Conservation (phyloP, 2,888 invertebrate genomes). For the Anagyrus pseudococci region DNA sequence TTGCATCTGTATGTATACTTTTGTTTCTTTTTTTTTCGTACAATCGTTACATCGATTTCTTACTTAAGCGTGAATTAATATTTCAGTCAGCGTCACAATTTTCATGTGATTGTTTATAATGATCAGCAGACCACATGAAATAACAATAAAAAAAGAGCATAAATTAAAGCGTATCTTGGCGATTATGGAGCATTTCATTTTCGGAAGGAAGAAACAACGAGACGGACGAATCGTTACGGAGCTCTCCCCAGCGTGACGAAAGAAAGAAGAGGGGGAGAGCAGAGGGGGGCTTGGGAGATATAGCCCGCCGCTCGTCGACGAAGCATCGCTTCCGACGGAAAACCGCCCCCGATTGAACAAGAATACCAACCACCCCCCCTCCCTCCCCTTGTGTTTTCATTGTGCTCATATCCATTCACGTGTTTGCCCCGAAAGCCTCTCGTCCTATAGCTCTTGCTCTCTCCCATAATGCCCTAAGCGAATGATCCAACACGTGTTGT, state of each 20-base stretch:
- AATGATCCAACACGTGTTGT: constrained; percentile 31
- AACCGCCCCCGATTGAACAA: constrained; percentile 38
- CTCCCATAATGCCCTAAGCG: constrained; percentile 3
- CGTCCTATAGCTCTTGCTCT: background rate
- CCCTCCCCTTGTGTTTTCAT: constrained; percentile 34
- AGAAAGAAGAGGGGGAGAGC: constrained; percentile 8
- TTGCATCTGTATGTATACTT: no score
- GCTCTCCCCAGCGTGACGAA: constrained; percentile 44
- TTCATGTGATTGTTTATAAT: no score
- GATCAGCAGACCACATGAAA: constrained; percentile 15
- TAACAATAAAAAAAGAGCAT: background rate
- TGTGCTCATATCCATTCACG: constrained; percentile 35
- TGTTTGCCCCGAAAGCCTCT: constrained; percentile 27
- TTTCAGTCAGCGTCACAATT: no score
- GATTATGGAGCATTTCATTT: constrained; percentile 39
- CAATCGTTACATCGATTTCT: no score
- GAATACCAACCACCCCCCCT: constrained; percentile 18
- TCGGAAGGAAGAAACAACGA: constrained; percentile 33
- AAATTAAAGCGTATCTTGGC: constrained; percentile 8
- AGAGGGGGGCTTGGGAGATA: no score
- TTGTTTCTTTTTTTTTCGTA: no score
- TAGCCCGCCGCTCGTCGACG: constrained; percentile 19
- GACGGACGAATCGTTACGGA: constrained; percentile 32
- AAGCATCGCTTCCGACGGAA: constrained; percentile 46
- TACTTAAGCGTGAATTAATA: no score